phyloP scores from a whole-genome alignment of 92 coral and sea anemone species.

The Parazoanthus swiftii region DNA sequence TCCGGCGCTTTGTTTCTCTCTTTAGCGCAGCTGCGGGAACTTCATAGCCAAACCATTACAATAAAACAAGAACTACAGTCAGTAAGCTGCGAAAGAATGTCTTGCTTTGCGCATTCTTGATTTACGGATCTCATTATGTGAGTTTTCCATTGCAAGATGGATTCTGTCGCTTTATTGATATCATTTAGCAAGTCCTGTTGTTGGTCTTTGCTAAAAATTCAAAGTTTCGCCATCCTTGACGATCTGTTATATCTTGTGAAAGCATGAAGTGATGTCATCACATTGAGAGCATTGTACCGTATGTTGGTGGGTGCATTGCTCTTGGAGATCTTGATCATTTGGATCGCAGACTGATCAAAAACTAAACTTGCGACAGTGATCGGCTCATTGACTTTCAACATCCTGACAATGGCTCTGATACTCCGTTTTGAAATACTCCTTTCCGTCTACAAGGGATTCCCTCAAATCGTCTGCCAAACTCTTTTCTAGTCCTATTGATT shows the following conservation, averaged over 20 bases:
- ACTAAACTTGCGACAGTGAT: conserved; percentile 52
- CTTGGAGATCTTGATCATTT: conserved; percentile 1
- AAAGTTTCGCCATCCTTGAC: background rate
- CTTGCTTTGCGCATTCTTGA: too few species aligned
- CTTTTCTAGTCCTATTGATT: conserved; percentile 29
- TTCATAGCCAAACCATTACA: too few species aligned
- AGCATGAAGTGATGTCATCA: conserved; percentile 15
- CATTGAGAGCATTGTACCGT: background rate
- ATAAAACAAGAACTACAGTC: too few species aligned
- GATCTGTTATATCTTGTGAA: background rate
- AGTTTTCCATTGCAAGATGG: too few species aligned
- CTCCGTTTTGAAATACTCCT: conserved; percentile 49
- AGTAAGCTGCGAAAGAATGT: too few species aligned
- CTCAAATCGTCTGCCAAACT: conserved; percentile 40
- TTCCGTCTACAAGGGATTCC: conserved; percentile 39
- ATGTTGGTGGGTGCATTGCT: conserved; percentile 1
- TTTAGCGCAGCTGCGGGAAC: too few species aligned
- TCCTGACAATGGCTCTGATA: conserved; percentile 43
- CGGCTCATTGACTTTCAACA: conserved; percentile 45
- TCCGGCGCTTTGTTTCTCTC: too few species aligned
- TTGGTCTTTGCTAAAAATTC: conserved; percentile 5
- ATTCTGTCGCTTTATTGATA: background rate
- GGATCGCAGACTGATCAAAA: conserved; percentile 26
- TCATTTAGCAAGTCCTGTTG: background rate
- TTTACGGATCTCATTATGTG: too few species aligned